Conservation (phyloP, 2,888 invertebrate genomes). For the Euproctis similis region DNA sequence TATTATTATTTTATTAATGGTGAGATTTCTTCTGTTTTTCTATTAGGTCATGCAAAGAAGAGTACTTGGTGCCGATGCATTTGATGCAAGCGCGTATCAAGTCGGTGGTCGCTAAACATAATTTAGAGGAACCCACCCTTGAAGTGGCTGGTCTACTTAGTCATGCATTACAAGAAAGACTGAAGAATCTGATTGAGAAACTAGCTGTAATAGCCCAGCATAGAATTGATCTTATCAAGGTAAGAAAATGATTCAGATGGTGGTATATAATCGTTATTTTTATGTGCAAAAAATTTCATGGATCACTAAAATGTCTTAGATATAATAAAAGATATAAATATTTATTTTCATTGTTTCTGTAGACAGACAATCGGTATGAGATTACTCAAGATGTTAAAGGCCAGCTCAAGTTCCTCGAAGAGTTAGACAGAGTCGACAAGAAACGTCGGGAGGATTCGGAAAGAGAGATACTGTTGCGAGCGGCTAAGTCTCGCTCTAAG, state of each 20-base stretch:
- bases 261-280: too few relatives aligned
- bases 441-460: constrained; percentile 97
- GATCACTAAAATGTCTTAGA: too few relatives aligned
- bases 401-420: constrained; percentile 98
- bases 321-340: background rate
- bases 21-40: background rate
- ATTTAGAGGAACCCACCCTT: constrained; percentile 87
- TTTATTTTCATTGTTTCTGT: constrained; percentile 11
- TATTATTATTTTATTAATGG: too few relatives aligned
- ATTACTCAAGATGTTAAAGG: constrained; percentile 90
- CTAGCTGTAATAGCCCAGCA: constrained; percentile 95
- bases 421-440: constrained; percentile 94
- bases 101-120: constrained; percentile 83
- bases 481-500: constrained; percentile 96
- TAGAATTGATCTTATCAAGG: constrained; percentile 91
- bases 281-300: too few relatives aligned
- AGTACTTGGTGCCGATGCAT: constrained; percentile 86
- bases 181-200: constrained; percentile 93
- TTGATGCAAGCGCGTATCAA: constrained; percentile 86
- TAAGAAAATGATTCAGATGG: too few relatives aligned
- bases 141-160: constrained; percentile 94
- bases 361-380: constrained; percentile 92
- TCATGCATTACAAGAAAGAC: constrained; percentile 94
- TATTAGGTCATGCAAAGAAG: constrained; percentile 90
- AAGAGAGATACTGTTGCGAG: constrained; percentile 92